Percentiles rank a stretch among this genome's conserved stretches.
Conservation (phyloP, 2,888 invertebrate genomes). For the Microplitis deprimator region DNA sequence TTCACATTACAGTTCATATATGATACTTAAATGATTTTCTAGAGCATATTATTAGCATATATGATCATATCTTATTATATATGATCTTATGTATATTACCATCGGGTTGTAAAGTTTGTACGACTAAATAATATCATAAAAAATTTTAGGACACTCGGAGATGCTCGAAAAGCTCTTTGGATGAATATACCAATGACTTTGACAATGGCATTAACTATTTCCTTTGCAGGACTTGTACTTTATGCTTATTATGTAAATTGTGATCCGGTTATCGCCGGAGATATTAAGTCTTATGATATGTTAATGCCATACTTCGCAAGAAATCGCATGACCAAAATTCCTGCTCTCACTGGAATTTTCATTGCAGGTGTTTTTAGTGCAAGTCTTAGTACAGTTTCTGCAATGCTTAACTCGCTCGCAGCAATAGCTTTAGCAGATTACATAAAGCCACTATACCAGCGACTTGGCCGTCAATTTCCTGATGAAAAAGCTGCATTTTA, state of each 20-base stretch:
- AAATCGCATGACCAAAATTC: constrained; percentile 73
- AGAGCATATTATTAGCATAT: too few species aligned
- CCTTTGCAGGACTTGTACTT: constrained; percentile 81
- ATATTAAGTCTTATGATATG: constrained; percentile 80
- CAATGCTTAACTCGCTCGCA: constrained; percentile 90
- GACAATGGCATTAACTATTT: constrained; percentile 79
- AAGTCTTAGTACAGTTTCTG: constrained; percentile 92
- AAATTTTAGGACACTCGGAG: constrained; percentile 72
- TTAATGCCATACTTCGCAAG: constrained; percentile 85
- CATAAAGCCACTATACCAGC: constrained; percentile 73
- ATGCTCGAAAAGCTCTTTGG: constrained; percentile 82
- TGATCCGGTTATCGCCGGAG: constrained; percentile 80
- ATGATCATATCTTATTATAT: too few species aligned
- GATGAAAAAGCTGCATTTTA: constrained; percentile 82
- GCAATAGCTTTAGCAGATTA: constrained; percentile 93
- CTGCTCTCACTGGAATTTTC: constrained; percentile 68
- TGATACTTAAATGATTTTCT: too few species aligned
- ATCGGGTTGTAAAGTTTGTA: too few species aligned
- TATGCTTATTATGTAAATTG: constrained; percentile 87
- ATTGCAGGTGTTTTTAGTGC: constrained; percentile 87
- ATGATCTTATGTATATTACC: too few species aligned
- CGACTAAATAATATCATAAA: background rate
- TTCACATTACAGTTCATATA: too few species aligned
- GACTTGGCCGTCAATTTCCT: constrained; percentile 77
- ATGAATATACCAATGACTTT: constrained; percentile 84